Evolutionary conservation across 2,888 invertebrate genomes (phyloP).

Genomic region (Pseudococcus jackbeardsleyi): DNA sequence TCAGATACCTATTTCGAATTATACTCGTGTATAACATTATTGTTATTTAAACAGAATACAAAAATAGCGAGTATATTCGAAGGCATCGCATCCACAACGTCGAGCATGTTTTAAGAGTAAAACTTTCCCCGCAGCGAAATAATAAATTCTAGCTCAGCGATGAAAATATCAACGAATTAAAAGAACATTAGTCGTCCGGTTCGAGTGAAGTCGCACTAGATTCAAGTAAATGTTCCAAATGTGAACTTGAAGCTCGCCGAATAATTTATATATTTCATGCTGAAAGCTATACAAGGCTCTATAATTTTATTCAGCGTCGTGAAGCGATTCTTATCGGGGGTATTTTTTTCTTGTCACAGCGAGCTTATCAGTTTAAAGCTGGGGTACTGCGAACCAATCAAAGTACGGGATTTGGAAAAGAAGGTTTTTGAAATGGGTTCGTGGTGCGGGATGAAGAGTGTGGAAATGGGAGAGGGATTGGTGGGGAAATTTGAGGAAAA

Average conservation of each 20-base stretch:
- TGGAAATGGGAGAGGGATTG: too few species aligned
- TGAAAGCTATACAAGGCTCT: neutral
- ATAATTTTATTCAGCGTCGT: neutral
- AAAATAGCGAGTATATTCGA: conserved; percentile 4
- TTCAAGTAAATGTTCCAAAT: conserved; percentile 35
- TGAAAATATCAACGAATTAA: conserved; percentile 43
- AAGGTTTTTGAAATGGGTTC: too few species aligned
- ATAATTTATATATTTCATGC: neutral
- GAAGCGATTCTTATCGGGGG: neutral
- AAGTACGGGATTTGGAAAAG: too few species aligned
- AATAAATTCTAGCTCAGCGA: conserved; percentile 29
- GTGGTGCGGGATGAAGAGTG: too few species aligned
- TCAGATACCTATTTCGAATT: neutral
- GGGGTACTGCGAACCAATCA: too few species aligned
- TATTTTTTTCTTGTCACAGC: neutral
- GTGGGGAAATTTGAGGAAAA: too few species aligned
- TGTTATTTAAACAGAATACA: conserved; percentile 4
- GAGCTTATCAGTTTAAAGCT: too few species aligned
- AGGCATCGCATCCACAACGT: neutral
- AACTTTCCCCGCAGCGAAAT: neutral
- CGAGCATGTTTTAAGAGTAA: neutral
- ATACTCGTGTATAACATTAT: neutral
- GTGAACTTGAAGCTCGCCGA: neutral
- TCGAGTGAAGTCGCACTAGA: neutral
- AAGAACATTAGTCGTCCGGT: conserved; percentile 13